Percentiles rank a stretch among this genome's conserved stretches.
Conservation (phyloP, 2,888 invertebrate genomes). For the Dasypolia templi region DNA sequence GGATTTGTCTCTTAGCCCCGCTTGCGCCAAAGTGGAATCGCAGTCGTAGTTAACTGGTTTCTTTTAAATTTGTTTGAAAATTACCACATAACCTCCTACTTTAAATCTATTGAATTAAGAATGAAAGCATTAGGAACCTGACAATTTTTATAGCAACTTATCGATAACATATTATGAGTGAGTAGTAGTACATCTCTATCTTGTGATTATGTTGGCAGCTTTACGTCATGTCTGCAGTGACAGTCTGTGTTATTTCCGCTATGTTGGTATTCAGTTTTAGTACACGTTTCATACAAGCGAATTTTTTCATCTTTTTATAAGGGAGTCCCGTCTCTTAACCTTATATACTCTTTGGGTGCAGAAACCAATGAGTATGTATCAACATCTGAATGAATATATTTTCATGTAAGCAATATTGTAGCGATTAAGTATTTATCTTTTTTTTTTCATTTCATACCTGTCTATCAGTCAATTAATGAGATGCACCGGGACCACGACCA, state of each 20-base stretch:
- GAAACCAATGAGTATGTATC: too few species aligned
- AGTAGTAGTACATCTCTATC: not conserved
- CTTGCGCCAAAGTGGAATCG: too few species aligned
- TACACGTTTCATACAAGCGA: not conserved
- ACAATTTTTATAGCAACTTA: not conserved
- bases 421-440: too few species aligned
- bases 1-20: too few species aligned
- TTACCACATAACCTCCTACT: not conserved
- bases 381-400: too few species aligned
- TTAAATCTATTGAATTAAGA: not conserved
- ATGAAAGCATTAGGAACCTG: not conserved
- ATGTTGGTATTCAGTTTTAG: not conserved
- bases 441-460: too few species aligned
- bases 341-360: too few species aligned
- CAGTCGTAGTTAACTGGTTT: too few species aligned
- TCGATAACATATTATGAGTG: not conserved
- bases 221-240: not conserved
- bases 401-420: too few species aligned
- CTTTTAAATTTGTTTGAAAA: too few species aligned
- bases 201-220: not conserved
- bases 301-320: not conserved
- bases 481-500: too few species aligned
- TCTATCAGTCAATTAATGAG: too few species aligned
- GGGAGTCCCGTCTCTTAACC: not conserved
- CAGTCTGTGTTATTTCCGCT: not conserved